These are phyloP conservation scores for Acomys russatus DNA, from an alignment of 2,797 vertebrate species.

Conservation along the genomic window DNA sequence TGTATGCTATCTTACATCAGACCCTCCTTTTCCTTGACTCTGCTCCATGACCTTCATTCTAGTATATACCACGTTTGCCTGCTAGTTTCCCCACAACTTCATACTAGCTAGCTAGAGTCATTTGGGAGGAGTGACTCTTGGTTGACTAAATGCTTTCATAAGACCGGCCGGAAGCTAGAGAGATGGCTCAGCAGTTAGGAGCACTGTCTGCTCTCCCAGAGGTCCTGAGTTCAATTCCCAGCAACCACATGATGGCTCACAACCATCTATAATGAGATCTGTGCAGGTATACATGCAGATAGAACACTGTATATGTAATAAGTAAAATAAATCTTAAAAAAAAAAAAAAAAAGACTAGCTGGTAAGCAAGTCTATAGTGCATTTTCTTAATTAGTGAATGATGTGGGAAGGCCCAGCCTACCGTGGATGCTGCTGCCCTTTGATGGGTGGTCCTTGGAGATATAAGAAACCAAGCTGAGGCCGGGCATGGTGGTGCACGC, in stretches of 20 bases:
- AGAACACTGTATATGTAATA: no score
- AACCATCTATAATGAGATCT: no score
- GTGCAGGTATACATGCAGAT: no score
- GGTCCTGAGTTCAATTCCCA: no score
- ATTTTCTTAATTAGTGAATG: neutral
- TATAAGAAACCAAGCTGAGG: neutral
- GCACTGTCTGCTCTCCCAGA: no score
- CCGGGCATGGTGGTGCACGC: neutral
- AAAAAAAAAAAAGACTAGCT: no score
- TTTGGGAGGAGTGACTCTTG: neutral
- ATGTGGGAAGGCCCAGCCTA: neutral
- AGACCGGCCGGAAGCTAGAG: neutral
- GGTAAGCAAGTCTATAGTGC: no score
- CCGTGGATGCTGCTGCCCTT: neutral
- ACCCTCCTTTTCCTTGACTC: neutral
- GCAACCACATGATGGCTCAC: no score
- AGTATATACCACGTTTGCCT: neutral
- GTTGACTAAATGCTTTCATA: neutral
- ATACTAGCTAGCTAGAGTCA: neutral
- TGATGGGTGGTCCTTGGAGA: neutral
- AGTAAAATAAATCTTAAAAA: no score
- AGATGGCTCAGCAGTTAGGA: no score
- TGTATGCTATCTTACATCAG: no score
- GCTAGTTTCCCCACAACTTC: neutral
- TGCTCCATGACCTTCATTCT: accelerated